Conservation (phyloP, 2,888 invertebrate species). For the Drosophila affinis region DNA sequence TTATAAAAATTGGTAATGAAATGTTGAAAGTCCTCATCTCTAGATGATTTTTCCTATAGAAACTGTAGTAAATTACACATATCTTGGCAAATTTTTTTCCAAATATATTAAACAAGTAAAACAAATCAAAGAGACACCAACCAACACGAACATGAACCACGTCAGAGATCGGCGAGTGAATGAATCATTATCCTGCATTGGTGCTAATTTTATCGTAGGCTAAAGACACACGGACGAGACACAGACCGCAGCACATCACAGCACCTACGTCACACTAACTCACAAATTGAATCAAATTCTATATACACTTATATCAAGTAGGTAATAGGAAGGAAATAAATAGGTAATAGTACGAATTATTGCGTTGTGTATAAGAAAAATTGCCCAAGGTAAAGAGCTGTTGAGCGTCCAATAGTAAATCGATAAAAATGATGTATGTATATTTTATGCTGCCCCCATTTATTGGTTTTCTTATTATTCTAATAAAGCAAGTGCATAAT, state of each 20-base stretch:
- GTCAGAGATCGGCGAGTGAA: conserved; percentile 1
- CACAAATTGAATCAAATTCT: conserved; percentile 35
- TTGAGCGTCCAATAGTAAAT: conserved; percentile 26
- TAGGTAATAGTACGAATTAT: conserved; percentile 4
- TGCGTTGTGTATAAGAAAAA: conserved; percentile 22
- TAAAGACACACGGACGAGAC: conserved; percentile 18
- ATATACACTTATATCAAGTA: conserved; percentile 49
- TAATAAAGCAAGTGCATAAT: conserved; percentile 31
- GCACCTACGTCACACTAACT: conserved; percentile 18
- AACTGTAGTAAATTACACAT: conserved; percentile 64
- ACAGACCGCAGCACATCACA: conserved; percentile 19
- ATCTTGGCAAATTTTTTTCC: conserved; percentile 53
- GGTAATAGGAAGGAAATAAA: conserved; percentile 21
- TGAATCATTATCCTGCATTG: conserved; percentile 61
- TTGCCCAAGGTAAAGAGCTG: conserved; percentile 30
- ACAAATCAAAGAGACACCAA: not conserved
- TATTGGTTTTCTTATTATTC: conserved; percentile 16
- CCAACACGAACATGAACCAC: not conserved
- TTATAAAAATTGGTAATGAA: no score
- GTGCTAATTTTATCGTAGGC: conserved; percentile 72
- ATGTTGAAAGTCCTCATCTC: conserved; percentile 38
- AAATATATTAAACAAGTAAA: conserved; percentile 12
- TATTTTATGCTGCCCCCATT: conserved; percentile 8
- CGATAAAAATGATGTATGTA: not conserved
- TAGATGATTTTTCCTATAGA: not conserved